Evolutionary conservation across 2,797 vertebrate species (phyloP).

Genomic region (Etheostoma nigrum): DNA sequence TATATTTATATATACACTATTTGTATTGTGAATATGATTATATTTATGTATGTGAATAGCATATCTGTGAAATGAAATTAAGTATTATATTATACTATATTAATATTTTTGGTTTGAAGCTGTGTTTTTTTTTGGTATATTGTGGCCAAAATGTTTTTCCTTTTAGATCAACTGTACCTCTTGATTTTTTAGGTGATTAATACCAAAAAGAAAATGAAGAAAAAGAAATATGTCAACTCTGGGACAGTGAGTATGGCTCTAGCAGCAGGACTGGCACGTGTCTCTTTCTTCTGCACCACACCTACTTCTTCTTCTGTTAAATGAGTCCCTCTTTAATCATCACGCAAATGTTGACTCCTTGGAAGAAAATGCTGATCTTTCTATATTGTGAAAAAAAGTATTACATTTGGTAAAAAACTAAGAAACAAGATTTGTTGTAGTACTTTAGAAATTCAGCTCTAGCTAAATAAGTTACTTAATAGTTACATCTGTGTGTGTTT

Average conservation of each 20-base stretch:
- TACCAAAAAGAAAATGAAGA: constrained; percentile 97
- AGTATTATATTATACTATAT: too few relatives aligned
- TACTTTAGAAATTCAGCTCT: not conserved
- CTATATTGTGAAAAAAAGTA: constrained; percentile 33
- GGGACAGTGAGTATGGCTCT: constrained; percentile 90
- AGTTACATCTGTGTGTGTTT: too few relatives aligned
- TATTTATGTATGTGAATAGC: not conserved
- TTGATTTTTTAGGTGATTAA: constrained; percentile 90
- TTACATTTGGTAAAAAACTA: constrained; percentile 13
- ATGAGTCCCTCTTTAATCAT: constrained; percentile 47
- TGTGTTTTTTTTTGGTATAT: not conserved
- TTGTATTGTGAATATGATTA: not conserved
- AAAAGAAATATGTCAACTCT: constrained; percentile 97
- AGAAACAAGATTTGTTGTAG: not conserved
- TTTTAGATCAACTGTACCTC: not conserved
- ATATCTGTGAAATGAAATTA: not conserved
- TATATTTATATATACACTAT: not conserved
- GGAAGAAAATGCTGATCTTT: constrained; percentile 35
- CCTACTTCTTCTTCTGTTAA: constrained; percentile 14
- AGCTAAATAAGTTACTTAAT: not conserved
- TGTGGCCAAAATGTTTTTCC: not conserved
- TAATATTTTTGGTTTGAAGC: not conserved
- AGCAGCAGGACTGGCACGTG: constrained; percentile 27
- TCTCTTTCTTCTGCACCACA: constrained; percentile 20
- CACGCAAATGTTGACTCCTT: constrained; percentile 22